These are phyloP conservation scores for Coregonus ussuriensis DNA, from an alignment of 2,797 vertebrate species.

Conservation along the genomic window DNA sequence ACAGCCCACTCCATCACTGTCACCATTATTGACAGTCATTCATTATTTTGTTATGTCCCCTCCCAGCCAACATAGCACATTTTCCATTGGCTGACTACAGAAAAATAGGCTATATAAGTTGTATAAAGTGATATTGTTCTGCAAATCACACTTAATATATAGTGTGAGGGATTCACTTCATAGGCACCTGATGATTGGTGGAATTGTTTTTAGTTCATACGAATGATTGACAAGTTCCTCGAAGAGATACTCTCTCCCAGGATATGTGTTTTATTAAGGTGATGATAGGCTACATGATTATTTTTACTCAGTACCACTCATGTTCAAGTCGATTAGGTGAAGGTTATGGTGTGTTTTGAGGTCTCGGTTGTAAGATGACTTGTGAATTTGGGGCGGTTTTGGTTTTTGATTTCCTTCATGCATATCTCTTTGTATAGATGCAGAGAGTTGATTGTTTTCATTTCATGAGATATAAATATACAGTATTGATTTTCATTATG, in stretches of 20 bases:
- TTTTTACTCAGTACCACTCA: slow-evolving; percentile 68
- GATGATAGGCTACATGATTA: slow-evolving; percentile 40
- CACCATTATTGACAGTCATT: neutral
- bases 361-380: slow-evolving; percentile 58
- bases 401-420: slow-evolving; percentile 48
- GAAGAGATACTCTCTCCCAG: slow-evolving; percentile 28
- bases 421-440: slow-evolving; percentile 54
- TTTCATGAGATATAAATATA: slow-evolving; percentile 46
- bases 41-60: slow-evolving; percentile 5
- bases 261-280: slow-evolving; percentile 35
- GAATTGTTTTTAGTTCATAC: slow-evolving; percentile 22
- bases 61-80: slow-evolving; percentile 33
- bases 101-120: neutral
- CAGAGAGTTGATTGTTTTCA: slow-evolving; percentile 44
- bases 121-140: neutral
- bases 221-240: slow-evolving; percentile 29
- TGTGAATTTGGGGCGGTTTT: slow-evolving; percentile 59
- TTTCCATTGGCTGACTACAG: neutral
- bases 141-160: neutral
- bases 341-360: slow-evolving; percentile 49
- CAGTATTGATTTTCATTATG: slow-evolving; percentile 59
- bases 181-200: slow-evolving; percentile 20
- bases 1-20: neutral
- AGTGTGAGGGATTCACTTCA: slow-evolving; percentile 22
- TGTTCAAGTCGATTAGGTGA: slow-evolving; percentile 60